Evolutionary conservation across 2,113 vertebrate species (phyloP).

Genomic region (Misgurnus mizolepis): DNA sequence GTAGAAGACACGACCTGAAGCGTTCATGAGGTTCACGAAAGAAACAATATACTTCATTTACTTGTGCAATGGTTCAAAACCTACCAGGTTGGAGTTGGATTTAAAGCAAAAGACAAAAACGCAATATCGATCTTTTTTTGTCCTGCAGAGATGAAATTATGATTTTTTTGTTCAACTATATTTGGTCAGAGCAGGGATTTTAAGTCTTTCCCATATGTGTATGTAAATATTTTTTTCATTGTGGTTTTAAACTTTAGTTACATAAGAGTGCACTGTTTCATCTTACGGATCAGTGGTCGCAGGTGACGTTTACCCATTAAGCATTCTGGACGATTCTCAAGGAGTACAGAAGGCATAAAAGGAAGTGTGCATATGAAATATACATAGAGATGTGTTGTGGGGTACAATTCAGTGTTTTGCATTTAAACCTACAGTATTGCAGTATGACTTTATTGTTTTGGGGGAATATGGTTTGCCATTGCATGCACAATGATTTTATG

Average conservation of each 20-base stretch:
- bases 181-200: conserved; percentile 12
- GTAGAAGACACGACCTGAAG: conserved; percentile 18
- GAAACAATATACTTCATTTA: conserved; percentile 15
- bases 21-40: conserved; percentile 5
- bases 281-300: not conserved
- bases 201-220: conserved; percentile 11
- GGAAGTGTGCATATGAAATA: not conserved
- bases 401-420: not conserved
- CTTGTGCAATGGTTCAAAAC: conserved; percentile 5
- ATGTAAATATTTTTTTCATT: conserved; percentile 47
- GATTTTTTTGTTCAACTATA: conserved; percentile 10
- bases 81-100: conserved; percentile 17
- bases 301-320: not conserved
- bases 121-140: not conserved
- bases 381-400: not conserved
- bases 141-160: conserved; percentile 1
- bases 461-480: conserved; percentile 60
- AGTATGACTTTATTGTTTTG: conserved; percentile 38
- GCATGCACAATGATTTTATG: conserved; percentile 59
- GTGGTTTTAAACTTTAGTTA: conserved; percentile 8
- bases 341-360: not conserved
- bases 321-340: not conserved
- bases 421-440: conserved; percentile 12
- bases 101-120: conserved; percentile 14
- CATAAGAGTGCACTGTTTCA: not conserved